Percentiles rank a stretch among this genome's conserved stretches.
phyloP scores from a whole-genome alignment of 1,140 invertebrate genomes.

The Panagrolaimus sp. region DNA sequence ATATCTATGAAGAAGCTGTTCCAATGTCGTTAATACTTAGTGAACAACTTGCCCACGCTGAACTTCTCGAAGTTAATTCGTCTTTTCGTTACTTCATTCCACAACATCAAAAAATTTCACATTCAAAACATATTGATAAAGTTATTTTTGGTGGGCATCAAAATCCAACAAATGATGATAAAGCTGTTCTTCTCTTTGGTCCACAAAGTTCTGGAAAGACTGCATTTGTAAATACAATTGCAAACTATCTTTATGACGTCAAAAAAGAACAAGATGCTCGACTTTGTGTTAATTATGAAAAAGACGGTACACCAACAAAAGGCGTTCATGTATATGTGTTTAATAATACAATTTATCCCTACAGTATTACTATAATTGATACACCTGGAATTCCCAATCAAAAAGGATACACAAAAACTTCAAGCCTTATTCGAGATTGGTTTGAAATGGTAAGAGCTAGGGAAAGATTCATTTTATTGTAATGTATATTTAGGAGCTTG shows the following conservation, averaged over 20 bases:
- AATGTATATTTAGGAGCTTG: constrained; percentile 13
- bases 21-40: constrained; percentile 11
- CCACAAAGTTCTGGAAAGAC: constrained; percentile 25
- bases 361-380: constrained; percentile 28
- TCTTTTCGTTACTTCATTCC: constrained; percentile 15
- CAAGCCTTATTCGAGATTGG: constrained; percentile 20
- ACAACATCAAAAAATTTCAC: not conserved
- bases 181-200: constrained; percentile 26
- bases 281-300: constrained; percentile 21
- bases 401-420: constrained; percentile 21
- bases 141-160: constrained; percentile 19
- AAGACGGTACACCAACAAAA: constrained; percentile 7
- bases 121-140: constrained; percentile 14
- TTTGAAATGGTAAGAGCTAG: constrained; percentile 12
- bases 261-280: constrained; percentile 32
- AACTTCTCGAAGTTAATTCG: not conserved
- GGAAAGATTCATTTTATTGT: not conserved
- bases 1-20: constrained; percentile 27
- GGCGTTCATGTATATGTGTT: constrained; percentile 25
- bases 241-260: constrained; percentile 32
- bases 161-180: constrained; percentile 21
- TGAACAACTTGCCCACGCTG: constrained; percentile 8
- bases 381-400: constrained; percentile 24
- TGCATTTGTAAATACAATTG: constrained; percentile 21
- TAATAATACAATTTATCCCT: constrained; percentile 25